Evolutionary conservation across 2,888 invertebrate genomes (phyloP).

Genomic region (Sthenelais limicola): DNA sequence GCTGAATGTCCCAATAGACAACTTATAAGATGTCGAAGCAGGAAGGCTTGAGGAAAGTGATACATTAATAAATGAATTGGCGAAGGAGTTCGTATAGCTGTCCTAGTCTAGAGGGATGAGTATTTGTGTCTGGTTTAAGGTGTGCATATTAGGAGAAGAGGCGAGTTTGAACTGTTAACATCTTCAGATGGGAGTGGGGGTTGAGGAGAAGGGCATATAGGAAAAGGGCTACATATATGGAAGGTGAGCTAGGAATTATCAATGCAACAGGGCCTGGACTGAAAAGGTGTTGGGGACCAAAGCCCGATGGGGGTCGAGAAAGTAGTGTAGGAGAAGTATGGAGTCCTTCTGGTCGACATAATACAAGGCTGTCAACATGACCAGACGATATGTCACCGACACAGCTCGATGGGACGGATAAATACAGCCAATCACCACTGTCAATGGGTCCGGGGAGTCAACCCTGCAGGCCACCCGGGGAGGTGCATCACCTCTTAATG

Average conservation of each 20-base stretch:
- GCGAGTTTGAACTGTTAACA: too few relatives aligned
- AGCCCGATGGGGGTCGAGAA: not conserved
- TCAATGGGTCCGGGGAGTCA: not conserved
- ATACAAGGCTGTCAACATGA: conserved; percentile 22
- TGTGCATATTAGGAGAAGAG: too few relatives aligned
- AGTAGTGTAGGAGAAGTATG: not conserved
- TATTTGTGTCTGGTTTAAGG: too few relatives aligned
- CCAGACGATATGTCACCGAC: conserved; percentile 23
- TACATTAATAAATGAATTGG: too few relatives aligned
- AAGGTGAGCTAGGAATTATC: not conserved
- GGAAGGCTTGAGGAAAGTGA: too few relatives aligned
- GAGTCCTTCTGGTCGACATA: not conserved
- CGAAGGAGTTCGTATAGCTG: too few relatives aligned
- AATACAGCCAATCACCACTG: conserved; percentile 19
- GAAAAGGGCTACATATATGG: not conserved
- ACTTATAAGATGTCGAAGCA: too few relatives aligned
- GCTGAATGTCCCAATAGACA: too few relatives aligned
- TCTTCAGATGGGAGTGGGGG: not conserved
- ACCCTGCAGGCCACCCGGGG: not conserved
- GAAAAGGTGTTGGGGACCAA: not conserved
- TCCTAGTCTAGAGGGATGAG: too few relatives aligned
- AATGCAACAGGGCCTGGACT: not conserved
- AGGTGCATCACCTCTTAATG: not conserved
- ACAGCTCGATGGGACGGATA: conserved; percentile 23
- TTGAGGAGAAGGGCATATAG: not conserved